A percentile compares a stretch with the other conserved stretches of the same genome.
phyloP scores from a whole-genome alignment of 2,797 vertebrate genomes.

The Hephaestus fuliginosus region DNA sequence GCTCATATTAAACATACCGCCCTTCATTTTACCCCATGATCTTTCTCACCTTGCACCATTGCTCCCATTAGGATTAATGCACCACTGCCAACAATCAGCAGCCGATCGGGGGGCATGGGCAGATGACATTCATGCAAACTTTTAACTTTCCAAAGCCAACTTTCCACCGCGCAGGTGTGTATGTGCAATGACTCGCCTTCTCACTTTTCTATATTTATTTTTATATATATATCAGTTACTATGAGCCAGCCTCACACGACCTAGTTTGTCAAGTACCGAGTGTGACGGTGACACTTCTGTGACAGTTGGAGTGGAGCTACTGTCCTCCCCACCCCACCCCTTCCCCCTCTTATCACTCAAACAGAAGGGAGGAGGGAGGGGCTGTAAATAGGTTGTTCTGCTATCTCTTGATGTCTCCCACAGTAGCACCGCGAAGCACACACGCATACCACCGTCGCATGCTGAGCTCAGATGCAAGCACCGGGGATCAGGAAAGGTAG shows the following conservation, averaged over 20 bases:
- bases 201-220: neutral
- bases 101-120: conserved; percentile 36
- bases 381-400: conserved; percentile 56
- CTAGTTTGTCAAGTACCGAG: conserved; percentile 39
- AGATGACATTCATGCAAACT: conserved; percentile 35
- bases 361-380: conserved; percentile 10
- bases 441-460: conserved; percentile 48
- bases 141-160: conserved; percentile 48
- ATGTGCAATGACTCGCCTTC: conserved; percentile 25
- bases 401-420: conserved; percentile 50
- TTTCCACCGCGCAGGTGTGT: conserved; percentile 51
- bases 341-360: conserved; percentile 7
- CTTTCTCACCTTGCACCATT: conserved; percentile 29
- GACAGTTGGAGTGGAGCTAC: conserved; percentile 53
- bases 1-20: conserved; percentile 59
- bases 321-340: conserved; percentile 18
- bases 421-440: conserved; percentile 52
- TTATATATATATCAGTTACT: conserved; percentile 17
- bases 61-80: conserved; percentile 29
- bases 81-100: conserved; percentile 27
- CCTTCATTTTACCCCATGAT: conserved; percentile 42
- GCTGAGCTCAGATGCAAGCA: conserved; percentile 70
- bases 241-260: conserved; percentile 14
- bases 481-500: conserved; percentile 48
- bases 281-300: conserved; percentile 58